Percentiles rank a stretch among this genome's conserved stretches.
These are phyloP conservation scores for Resseliella maxima DNA, from an alignment of 2,888 invertebrate species.

Conservation along the genomic window DNA sequence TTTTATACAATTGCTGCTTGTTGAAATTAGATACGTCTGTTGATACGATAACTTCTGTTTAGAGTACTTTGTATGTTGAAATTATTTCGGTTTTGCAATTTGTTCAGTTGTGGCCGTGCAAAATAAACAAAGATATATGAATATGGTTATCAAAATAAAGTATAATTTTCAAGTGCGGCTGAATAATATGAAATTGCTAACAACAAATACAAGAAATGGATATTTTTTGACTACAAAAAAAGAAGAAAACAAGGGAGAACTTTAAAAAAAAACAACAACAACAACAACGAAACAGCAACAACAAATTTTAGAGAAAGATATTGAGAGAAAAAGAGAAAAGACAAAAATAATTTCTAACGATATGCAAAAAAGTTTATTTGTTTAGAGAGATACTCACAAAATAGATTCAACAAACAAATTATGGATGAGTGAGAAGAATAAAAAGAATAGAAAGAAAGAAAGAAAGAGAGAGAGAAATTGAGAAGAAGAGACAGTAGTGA, in stretches of 20 bases:
- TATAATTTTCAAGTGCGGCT: constrained; percentile 11
- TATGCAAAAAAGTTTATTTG: constrained; percentile 28
- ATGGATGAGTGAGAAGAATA: neutral
- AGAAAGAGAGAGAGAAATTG: neutral
- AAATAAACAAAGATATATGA: constrained; percentile 11
- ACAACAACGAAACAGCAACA: too few relatives aligned
- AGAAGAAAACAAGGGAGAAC: neutral
- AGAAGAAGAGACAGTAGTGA: too few relatives aligned
- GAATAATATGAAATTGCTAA: neutral
- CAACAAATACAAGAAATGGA: neutral
- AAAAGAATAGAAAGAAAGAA: neutral
- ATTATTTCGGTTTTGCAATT: neutral
- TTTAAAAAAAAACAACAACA: neutral
- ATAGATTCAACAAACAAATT: constrained; percentile 28
- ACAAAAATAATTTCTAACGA: constrained; percentile 5
- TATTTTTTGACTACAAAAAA: neutral
- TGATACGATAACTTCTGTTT: neutral
- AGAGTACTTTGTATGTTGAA: neutral
- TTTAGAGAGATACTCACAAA: neutral
- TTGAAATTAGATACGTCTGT: neutral
- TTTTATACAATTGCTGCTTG: neutral
- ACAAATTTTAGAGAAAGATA: neutral
- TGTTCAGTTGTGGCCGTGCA: neutral
- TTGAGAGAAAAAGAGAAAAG: neutral
- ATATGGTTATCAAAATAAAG: constrained; percentile 7